phyloP scores from a whole-genome alignment of 2,113 vertebrate species.

The Symphodus melops region DNA sequence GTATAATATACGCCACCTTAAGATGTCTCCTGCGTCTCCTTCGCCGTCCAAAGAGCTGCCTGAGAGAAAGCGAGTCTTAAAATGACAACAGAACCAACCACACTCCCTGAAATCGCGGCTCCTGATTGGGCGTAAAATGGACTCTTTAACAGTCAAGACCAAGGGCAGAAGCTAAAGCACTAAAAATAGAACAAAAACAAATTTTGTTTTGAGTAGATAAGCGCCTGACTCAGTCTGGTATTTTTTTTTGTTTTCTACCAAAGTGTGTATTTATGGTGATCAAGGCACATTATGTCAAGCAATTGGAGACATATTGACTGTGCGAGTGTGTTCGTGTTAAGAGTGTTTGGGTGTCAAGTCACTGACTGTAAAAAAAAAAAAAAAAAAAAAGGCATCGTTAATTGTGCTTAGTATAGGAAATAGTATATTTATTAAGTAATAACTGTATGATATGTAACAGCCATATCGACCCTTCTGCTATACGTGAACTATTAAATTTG shows the following conservation, averaged over 20 bases:
- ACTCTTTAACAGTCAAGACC: conserved; percentile 32
- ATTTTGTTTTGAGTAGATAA: conserved; percentile 26
- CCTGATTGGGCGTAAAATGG: conserved; percentile 35
- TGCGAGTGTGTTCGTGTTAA: conserved; percentile 11
- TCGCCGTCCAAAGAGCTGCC: conserved; percentile 46
- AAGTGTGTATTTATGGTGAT: conserved; percentile 56
- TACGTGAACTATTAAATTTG: conserved; percentile 18
- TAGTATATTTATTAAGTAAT: conserved; percentile 57
- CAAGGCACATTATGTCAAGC: conserved; percentile 31
- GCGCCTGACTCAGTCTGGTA: conserved; percentile 22
- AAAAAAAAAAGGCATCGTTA: neutral
- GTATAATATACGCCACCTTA: neutral
- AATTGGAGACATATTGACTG: neutral
- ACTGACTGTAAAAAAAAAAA: conserved; percentile 36
- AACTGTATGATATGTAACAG: conserved; percentile 26
- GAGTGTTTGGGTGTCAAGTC: conserved; percentile 22
- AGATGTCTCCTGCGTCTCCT: neutral
- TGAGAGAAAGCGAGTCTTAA: conserved; percentile 9
- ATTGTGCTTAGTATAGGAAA: conserved; percentile 26
- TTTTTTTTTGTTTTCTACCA: conserved; percentile 73
- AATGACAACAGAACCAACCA: conserved; percentile 6
- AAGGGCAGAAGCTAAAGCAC: conserved; percentile 62
- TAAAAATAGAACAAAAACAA: conserved; percentile 33
- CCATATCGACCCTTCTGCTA: conserved; percentile 25
- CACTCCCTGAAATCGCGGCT: conserved; percentile 33